Evolutionary conservation across 2,797 vertebrate species (phyloP).

Genomic region (Pangasius djambal): DNA sequence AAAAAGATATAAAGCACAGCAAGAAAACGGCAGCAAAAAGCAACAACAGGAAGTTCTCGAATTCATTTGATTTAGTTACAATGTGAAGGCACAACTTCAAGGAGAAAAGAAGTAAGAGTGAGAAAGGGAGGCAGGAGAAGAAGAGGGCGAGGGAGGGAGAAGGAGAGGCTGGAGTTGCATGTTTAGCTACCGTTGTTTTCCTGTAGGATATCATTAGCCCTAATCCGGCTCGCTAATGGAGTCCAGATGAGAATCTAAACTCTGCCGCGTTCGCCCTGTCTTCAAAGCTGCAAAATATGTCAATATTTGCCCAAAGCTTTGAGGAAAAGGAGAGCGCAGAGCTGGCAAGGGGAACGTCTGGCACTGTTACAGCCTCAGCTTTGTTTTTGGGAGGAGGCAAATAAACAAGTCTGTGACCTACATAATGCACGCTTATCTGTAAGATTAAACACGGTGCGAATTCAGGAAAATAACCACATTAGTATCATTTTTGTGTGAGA

Average conservation of each 20-base stretch:
- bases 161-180: constrained; percentile 58
- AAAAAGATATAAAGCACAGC: neutral
- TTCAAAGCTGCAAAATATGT: constrained; percentile 59
- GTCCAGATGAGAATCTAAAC: constrained; percentile 72
- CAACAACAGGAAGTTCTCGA: neutral
- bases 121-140: constrained; percentile 56
- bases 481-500: neutral
- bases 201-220: constrained; percentile 75
- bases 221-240: constrained; percentile 72
- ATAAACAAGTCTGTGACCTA: constrained; percentile 32
- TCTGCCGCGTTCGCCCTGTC: constrained; percentile 38
- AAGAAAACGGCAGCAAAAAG: neutral
- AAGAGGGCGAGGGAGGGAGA: constrained; percentile 46
- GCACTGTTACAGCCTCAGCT: constrained; percentile 4
- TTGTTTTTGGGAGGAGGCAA: constrained; percentile 7
- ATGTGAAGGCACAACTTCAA: neutral
- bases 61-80: neutral
- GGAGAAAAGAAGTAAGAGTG: neutral
- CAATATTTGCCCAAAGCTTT: constrained; percentile 56
- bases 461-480: neutral
- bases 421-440: neutral
- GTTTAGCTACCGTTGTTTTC: constrained; percentile 75
- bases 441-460: neutral
- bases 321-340: constrained; percentile 16
- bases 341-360: constrained; percentile 28